phyloP scores from a whole-genome alignment of 1,140 invertebrate species.

The Stegodyphus dumicola region DNA sequence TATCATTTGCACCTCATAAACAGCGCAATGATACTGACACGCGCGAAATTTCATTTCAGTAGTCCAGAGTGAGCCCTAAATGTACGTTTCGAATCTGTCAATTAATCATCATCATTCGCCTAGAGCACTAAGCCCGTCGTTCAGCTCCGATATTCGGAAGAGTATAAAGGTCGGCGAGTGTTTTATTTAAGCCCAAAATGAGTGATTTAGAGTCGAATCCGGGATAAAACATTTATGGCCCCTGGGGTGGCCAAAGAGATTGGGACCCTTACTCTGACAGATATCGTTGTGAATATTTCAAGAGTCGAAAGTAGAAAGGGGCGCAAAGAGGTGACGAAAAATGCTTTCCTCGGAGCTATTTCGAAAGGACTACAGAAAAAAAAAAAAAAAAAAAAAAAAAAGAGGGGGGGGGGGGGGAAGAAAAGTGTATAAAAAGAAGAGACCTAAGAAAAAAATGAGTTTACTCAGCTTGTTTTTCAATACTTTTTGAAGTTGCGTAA shows the following conservation, averaged over 20 bases:
- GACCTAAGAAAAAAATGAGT: too few relatives aligned
- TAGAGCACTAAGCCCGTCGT: not conserved
- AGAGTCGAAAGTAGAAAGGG: not conserved
- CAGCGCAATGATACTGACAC: too few relatives aligned
- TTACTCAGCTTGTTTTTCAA: too few relatives aligned
- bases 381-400: too few relatives aligned
- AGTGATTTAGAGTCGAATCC: slow-evolving; percentile 12
- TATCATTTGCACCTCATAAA: too few relatives aligned
- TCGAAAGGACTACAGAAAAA: too few relatives aligned
- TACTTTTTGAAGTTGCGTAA: too few relatives aligned
- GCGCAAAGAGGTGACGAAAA: not conserved
- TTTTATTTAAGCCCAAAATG: slow-evolving; percentile 21
- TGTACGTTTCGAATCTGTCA: not conserved
- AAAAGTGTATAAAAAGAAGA: too few relatives aligned
- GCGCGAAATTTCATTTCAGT: too few relatives aligned
- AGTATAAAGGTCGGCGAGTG: not conserved
- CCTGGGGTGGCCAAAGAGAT: not conserved
- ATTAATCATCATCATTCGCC: not conserved
- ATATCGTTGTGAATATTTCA: slow-evolving; percentile 23
- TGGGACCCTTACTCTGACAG: not conserved
- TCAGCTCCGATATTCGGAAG: not conserved
- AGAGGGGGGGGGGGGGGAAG: too few relatives aligned
- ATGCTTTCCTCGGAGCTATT: too few relatives aligned
- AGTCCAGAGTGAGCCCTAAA: too few relatives aligned
- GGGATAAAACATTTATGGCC: slow-evolving; percentile 21